phyloP scores from a whole-genome alignment of 1,140 invertebrate species.

The Odontomachus brunneus region DNA sequence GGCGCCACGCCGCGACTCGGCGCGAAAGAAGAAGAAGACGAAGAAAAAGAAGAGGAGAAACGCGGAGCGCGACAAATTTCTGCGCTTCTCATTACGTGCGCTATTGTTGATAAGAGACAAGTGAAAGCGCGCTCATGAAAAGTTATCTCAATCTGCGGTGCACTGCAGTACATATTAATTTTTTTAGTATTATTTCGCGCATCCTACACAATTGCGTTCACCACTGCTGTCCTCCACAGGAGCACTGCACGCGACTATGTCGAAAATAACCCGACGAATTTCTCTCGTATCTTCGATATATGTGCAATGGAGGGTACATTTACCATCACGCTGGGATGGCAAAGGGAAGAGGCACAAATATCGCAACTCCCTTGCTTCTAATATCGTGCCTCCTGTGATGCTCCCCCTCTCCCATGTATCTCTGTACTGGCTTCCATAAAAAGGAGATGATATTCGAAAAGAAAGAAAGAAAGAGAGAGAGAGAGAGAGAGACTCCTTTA shows the following conservation, averaged over 20 bases:
- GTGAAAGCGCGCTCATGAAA: too few species aligned
- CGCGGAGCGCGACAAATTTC: slow-evolving; percentile 69
- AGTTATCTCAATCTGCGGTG: too few species aligned
- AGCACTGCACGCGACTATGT: too few species aligned
- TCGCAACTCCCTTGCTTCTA: slow-evolving; percentile 4
- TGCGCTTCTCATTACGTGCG: slow-evolving; percentile 36
- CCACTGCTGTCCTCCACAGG: too few species aligned
- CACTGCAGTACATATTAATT: too few species aligned
- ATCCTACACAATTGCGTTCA: too few species aligned
- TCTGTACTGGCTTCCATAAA: background rate
- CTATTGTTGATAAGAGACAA: slow-evolving; percentile 28
- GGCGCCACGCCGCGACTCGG: slow-evolving; percentile 69
- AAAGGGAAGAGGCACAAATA: slow-evolving; percentile 10
- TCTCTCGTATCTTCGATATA: background rate
- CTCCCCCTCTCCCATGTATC: slow-evolving; percentile 15
- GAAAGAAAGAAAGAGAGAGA: too few species aligned
- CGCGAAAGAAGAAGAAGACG: slow-evolving; percentile 51
- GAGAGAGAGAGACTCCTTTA: background rate
- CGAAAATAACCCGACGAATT: too few species aligned
- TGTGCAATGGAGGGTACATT: background rate
- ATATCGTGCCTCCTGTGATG: slow-evolving; percentile 22
- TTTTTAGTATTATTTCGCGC: too few species aligned
- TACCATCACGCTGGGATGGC: background rate
- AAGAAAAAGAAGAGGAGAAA: background rate
- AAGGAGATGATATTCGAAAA: slow-evolving; percentile 24